phyloP scores from a whole-genome alignment of 2,888 invertebrate species.

The Spatulosminthurus flaviceps region DNA sequence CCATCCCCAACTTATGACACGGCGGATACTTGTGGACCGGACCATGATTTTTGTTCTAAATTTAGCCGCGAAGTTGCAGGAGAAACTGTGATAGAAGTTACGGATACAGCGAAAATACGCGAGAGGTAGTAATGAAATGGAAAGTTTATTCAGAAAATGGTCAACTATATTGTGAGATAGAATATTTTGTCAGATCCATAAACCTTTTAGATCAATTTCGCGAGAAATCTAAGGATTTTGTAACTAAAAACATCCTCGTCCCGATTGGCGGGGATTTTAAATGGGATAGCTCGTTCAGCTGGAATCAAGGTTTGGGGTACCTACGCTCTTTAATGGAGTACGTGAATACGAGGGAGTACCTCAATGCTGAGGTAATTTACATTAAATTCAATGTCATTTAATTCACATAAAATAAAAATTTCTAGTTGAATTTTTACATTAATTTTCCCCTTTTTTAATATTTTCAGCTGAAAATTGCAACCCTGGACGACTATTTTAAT shows the following conservation, averaged over 20 bases:
- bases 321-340: slow-evolving; percentile 88
- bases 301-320: slow-evolving; percentile 90
- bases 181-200: slow-evolving; percentile 73
- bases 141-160: too few species aligned
- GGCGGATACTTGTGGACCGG: slow-evolving; percentile 98
- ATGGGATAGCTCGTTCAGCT: slow-evolving; percentile 82
- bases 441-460: not conserved
- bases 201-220: slow-evolving; percentile 85
- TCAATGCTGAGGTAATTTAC: slow-evolving; percentile 75
- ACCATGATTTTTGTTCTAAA: slow-evolving; percentile 77
- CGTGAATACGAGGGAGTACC: slow-evolving; percentile 80
- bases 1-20: slow-evolving; percentile 99
- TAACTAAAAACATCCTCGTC: slow-evolving; percentile 82
- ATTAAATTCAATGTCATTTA: too few species aligned
- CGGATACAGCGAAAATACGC: too few species aligned
- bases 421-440: too few species aligned
- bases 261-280: slow-evolving; percentile 95
- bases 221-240: slow-evolving; percentile 89
- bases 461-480: not conserved
- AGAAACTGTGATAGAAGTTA: not conserved
- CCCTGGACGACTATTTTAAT: slow-evolving; percentile 3
- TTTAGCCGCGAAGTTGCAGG: not conserved
- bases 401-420: too few species aligned
- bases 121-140: too few species aligned
- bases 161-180: slow-evolving; percentile 76